These are phyloP conservation scores for Drosophila histrio DNA, from an alignment of 2,888 invertebrate genomes.

Conservation along the genomic window DNA sequence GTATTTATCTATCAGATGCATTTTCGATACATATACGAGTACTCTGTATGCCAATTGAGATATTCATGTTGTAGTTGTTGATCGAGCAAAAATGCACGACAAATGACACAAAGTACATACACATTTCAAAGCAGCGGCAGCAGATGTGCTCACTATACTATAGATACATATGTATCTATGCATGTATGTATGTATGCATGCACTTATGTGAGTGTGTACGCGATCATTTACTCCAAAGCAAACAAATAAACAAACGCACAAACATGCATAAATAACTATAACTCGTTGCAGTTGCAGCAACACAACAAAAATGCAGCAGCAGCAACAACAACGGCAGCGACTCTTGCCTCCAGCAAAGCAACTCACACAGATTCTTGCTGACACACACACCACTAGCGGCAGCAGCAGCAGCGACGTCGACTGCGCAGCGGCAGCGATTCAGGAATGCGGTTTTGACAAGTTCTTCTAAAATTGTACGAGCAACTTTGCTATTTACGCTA, in stretches of 20 bases:
- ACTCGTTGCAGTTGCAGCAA: constrained; percentile 76
- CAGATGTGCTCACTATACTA: constrained; percentile 45
- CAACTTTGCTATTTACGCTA: constrained; percentile 82
- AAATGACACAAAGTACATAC: constrained; percentile 53
- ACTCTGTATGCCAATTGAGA: constrained; percentile 59
- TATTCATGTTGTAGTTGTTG: constrained; percentile 42
- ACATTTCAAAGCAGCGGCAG: constrained; percentile 39
- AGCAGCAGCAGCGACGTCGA: constrained; percentile 33
- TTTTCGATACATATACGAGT: constrained; percentile 19
- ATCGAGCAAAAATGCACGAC: constrained; percentile 50
- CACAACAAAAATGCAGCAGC: constrained; percentile 52
- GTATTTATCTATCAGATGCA: constrained; percentile 17
- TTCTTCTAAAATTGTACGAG: constrained; percentile 83
- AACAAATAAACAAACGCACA: constrained; percentile 77
- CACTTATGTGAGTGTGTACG: constrained; percentile 58
- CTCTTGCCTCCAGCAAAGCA: constrained; percentile 75
- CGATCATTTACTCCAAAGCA: constrained; percentile 81
- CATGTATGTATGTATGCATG: constrained; percentile 24
- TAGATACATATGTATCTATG: constrained; percentile 4
- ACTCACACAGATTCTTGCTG: constrained; percentile 42
- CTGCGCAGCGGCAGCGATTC: constrained; percentile 65
- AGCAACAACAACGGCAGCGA: constrained; percentile 22
- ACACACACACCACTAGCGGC: constrained; percentile 27
- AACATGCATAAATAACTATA: constrained; percentile 80
- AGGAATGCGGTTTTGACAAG: constrained; percentile 84